Evolutionary conservation across 2,113 vertebrate genomes (phyloP), one percentile per base, ranked within the genome.

Genomic region (Calidris pygmaea): DNA sequence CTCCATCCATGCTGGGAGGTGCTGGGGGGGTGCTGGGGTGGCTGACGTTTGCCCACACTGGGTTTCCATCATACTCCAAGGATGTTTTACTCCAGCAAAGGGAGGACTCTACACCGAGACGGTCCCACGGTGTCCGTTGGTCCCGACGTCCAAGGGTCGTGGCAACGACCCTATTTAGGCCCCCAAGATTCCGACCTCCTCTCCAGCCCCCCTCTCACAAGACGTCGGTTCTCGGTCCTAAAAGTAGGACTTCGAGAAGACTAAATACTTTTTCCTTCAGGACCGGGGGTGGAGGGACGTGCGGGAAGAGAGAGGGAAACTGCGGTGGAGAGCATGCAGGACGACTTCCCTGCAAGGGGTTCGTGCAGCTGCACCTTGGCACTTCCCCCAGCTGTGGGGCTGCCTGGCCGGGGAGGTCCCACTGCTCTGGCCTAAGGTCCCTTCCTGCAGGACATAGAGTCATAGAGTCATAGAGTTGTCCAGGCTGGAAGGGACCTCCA

Each of bases 301-400:
- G n/a, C n/a, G n/a, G 39, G 30, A 47, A 79, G 52, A 45, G 43
- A 79, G 45, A 73, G 23, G 22, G 45, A 80, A 86, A 67, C 39
- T 1, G 12, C 1, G 3, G 17, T 3, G 3, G 7, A 7, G 41
- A 65, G 22, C 4, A 0, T 1, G 4, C 0, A 3, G 41, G 26
- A 35, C 0, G 1, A 24, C 39, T 86, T 81, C 53, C 12, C 27
- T 1, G 35, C 32, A 34, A 45, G 52, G 43, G 26, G 9, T 5
- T 63, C 0, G 2, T 2, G 1, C 3, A 3, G 14, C 0, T 1
- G 35, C 41, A 29, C 56, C 0, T 1, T 0, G 0, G 32, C 35
- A 56, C 12, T 63, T 78, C 32, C 26, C 47, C 14, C 3, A 2
- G 30, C 34, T 0, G 1, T 4, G 27, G 47, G 65, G 26, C 48